These are phyloP conservation scores for Antennarius maculatus DNA, from an alignment of 2,797 vertebrate species.

Conservation along the genomic window DNA sequence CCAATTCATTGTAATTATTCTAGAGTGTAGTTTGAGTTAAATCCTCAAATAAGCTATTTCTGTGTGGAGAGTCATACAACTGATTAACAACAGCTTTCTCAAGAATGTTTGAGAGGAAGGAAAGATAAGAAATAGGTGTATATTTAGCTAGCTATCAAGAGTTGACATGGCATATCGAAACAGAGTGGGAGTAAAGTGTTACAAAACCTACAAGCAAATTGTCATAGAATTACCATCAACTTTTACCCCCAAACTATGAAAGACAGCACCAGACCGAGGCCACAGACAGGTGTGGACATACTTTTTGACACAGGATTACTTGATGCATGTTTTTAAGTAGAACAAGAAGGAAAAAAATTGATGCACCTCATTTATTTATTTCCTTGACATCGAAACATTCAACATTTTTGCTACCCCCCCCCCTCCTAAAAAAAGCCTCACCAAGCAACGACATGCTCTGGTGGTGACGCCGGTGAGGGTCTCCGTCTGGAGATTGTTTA, in stretches of 20 bases:
- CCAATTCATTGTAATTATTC: no score
- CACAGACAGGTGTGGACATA: background rate
- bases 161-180: background rate
- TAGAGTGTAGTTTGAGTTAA: no score
- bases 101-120: no score
- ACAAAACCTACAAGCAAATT: background rate
- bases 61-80: no score
- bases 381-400: slow-evolving; percentile 16
- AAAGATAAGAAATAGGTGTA: no score
- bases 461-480: slow-evolving; percentile 22
- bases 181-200: background rate
- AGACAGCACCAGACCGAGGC: background rate
- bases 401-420: slow-evolving; percentile 5
- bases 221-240: background rate
- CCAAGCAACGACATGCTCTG: slow-evolving; percentile 2
- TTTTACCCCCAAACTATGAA: background rate
- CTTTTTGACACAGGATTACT: background rate
- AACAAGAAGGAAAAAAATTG: background rate
- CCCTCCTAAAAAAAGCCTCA: slow-evolving; percentile 22
- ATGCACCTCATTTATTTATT: background rate
- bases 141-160: no score
- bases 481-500: slow-evolving; percentile 42
- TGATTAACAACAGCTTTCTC: no score
- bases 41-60: no score
- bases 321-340: background rate